phyloP scores from a whole-genome alignment of 2,888 invertebrate genomes.

The Patella caerulea region DNA sequence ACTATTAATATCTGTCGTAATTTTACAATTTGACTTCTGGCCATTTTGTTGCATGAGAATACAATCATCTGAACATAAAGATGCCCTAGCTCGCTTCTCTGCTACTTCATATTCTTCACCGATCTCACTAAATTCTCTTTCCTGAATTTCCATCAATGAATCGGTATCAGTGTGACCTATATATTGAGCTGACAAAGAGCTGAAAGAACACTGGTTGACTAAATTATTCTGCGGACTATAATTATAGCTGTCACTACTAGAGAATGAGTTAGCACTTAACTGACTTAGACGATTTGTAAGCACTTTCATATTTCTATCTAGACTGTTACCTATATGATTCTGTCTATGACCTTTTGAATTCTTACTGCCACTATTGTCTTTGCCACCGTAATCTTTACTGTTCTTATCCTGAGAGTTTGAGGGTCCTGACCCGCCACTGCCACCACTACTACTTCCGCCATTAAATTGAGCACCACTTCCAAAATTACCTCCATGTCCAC shows the following conservation, averaged over 20 bases:
- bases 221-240: slow-evolving; percentile 17
- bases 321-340: slow-evolving; percentile 42
- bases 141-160: neutral
- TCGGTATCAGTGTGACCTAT: neutral
- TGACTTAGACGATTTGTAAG: slow-evolving; percentile 41
- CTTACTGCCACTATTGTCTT: slow-evolving; percentile 41
- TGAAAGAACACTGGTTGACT: slow-evolving; percentile 9
- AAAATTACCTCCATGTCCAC: slow-evolving; percentile 52
- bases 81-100: neutral
- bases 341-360: slow-evolving; percentile 45
- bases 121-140: slow-evolving; percentile 1
- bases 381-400: slow-evolving; percentile 25
- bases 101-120: slow-evolving; percentile 4
- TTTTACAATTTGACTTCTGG: slow-evolving; percentile 27
- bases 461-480: slow-evolving; percentile 39
- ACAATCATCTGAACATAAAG: slow-evolving; percentile 20
- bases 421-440: slow-evolving; percentile 32
- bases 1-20: slow-evolving; percentile 56
- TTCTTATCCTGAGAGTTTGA: slow-evolving; percentile 35
- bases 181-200: neutral
- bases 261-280: slow-evolving; percentile 46
- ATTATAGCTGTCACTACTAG: slow-evolving; percentile 36
- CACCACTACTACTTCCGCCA: slow-evolving; percentile 42
- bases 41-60: slow-evolving; percentile 20
- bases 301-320: slow-evolving; percentile 36